Evolutionary conservation across 2,113 vertebrate species (phyloP).

Genomic region (Sisor rabdophorus): DNA sequence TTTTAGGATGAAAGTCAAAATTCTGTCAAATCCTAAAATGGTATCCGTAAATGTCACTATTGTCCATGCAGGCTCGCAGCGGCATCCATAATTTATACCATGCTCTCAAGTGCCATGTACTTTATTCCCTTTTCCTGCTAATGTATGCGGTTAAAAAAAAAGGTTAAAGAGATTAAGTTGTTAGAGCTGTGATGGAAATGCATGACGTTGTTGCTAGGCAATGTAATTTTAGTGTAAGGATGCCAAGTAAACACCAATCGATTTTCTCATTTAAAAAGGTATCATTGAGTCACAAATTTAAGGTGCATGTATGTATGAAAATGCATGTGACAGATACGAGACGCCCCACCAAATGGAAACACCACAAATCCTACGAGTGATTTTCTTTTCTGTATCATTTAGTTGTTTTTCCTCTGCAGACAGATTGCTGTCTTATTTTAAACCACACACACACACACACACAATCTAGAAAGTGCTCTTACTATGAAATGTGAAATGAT

Average conservation of each 20-base stretch:
- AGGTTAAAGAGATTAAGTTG: not conserved
- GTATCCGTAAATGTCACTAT: slow-evolving; percentile 41
- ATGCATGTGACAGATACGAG: not conserved
- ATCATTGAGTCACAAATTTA: not conserved
- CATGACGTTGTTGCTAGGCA: slow-evolving; percentile 26
- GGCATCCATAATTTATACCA: slow-evolving; percentile 39
- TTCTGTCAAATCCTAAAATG: slow-evolving; percentile 36
- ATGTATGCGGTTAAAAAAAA: slow-evolving; percentile 4
- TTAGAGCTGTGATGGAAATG: slow-evolving; percentile 24
- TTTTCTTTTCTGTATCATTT: not conserved
- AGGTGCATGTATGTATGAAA: not conserved
- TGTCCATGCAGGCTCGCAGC: slow-evolving; percentile 14
- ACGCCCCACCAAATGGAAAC: not conserved
- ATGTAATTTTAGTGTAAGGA: slow-evolving; percentile 24
- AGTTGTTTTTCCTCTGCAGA: not conserved
- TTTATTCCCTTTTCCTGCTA: slow-evolving; percentile 8
- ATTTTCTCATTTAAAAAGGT: not conserved
- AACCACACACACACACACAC: not conserved
- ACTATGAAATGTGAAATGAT: slow-evolving; percentile 25
- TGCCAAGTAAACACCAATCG: slow-evolving; percentile 13
- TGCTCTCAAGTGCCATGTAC: slow-evolving; percentile 10
- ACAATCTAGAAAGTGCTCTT: slow-evolving; percentile 16
- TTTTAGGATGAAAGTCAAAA: slow-evolving; percentile 41
- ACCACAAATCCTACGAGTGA: not conserved
- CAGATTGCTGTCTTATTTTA: slow-evolving; percentile 23